These are phyloP conservation scores for Lutjanus erythropterus DNA, from an alignment of 2,113 vertebrate species.

Conservation along the genomic window DNA sequence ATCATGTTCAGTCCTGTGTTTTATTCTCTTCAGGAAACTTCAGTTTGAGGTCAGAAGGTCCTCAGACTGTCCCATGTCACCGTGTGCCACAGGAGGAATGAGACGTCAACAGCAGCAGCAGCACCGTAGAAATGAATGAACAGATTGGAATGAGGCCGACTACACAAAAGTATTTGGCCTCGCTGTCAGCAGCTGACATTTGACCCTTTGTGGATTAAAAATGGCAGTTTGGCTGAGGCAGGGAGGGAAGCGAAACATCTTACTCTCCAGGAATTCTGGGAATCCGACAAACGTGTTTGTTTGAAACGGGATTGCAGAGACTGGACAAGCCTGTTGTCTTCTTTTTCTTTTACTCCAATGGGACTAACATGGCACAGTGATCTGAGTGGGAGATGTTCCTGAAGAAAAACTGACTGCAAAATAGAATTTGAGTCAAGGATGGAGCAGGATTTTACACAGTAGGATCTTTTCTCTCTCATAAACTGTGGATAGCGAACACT, in stretches of 20 bases:
- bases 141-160: not conserved
- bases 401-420: slow-evolving; percentile 22
- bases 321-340: not conserved
- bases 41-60: slow-evolving; percentile 3
- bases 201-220: slow-evolving; percentile 48
- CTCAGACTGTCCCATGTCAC: not conserved
- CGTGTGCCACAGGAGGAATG: not conserved
- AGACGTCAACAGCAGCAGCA: not conserved
- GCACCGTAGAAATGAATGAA: not conserved
- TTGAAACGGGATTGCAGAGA: not conserved
- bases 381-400: not conserved
- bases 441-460: slow-evolving; percentile 80
- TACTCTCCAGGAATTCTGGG: not conserved
- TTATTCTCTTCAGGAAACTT: slow-evolving; percentile 5
- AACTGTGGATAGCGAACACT: not conserved
- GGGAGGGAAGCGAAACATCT: not conserved
- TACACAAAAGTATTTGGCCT: not conserved
- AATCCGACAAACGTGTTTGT: not conserved
- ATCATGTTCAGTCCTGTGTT: not conserved
- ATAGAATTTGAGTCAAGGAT: slow-evolving; percentile 47
- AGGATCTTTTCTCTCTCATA: slow-evolving; percentile 1
- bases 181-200: slow-evolving; percentile 10
- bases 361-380: not conserved
- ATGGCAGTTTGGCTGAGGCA: slow-evolving; percentile 13
- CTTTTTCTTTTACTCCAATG: not conserved